Conservation (phyloP, 2,888 invertebrate species). For the Phlogophora meticulosa region DNA sequence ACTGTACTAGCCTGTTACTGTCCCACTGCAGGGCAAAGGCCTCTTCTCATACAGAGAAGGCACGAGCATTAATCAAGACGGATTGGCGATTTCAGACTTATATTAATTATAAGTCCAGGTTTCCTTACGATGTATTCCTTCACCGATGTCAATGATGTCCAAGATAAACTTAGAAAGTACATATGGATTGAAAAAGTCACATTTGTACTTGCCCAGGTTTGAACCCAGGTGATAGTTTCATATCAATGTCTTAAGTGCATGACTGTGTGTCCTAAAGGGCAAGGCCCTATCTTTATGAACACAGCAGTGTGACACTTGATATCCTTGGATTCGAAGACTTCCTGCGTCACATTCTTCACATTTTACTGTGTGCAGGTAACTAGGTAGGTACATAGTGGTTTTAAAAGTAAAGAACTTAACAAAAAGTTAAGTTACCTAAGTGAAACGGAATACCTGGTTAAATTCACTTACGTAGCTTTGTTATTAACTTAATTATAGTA, state of each 20-base stretch:
- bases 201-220: too few relatives aligned
- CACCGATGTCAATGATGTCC: too few relatives aligned
- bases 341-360: neutral
- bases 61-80: too few relatives aligned
- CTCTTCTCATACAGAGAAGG: too few relatives aligned
- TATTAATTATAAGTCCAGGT: too few relatives aligned
- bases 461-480: neutral
- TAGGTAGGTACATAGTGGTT: neutral
- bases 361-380: neutral
- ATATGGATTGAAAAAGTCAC: too few relatives aligned
- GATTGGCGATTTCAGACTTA: too few relatives aligned
- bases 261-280: neutral
- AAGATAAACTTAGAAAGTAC: too few relatives aligned
- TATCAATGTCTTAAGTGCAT: neutral
- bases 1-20: too few relatives aligned
- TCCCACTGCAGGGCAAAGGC: too few relatives aligned
- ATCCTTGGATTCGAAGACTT: slow-evolving; percentile 14
- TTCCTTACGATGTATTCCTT: too few relatives aligned
- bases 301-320: slow-evolving; percentile 3
- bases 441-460: neutral
- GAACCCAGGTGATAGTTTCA: neutral
- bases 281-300: neutral
- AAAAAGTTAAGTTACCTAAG: too few relatives aligned
- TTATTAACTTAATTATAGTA: slow-evolving; percentile 19
- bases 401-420: neutral